These are phyloP conservation scores for Rhyacophila evoluta DNA, from an alignment of 2,888 invertebrate genomes.

Conservation along the genomic window DNA sequence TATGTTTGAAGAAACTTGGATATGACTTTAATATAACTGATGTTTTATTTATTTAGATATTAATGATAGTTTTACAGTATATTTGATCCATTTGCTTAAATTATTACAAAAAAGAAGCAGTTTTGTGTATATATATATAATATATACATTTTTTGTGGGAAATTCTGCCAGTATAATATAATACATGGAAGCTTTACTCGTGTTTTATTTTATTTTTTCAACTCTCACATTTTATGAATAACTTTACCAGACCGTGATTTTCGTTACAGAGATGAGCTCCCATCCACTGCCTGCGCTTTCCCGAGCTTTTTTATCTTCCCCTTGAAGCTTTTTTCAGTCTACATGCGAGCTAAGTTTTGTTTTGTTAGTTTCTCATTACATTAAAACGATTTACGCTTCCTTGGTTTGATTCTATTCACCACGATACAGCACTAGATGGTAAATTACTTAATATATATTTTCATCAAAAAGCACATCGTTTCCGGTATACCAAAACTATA, in stretches of 20 bases:
- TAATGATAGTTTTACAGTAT: no score
- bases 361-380: slow-evolving; percentile 55
- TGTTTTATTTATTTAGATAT: no score
- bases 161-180: no score
- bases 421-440: slow-evolving; percentile 30
- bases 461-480: slow-evolving; percentile 49
- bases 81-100: no score
- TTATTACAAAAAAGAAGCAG: no score
- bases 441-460: slow-evolving; percentile 41
- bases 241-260: slow-evolving; percentile 54
- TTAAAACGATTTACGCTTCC: slow-evolving; percentile 54
- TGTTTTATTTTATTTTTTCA: not conserved
- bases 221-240: slow-evolving; percentile 50
- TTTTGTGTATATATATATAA: no score
- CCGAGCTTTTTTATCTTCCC: slow-evolving; percentile 54
- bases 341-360: slow-evolving; percentile 55
- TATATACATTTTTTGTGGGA: no score
- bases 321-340: slow-evolving; percentile 47
- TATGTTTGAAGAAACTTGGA: no score
- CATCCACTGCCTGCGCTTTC: slow-evolving; percentile 43
- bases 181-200: not conserved
- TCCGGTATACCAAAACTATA: no score
- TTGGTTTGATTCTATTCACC: slow-evolving; percentile 50
- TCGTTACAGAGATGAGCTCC: slow-evolving; percentile 50
- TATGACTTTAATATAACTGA: no score